These are phyloP conservation scores for Steatocranus sp. DNA, from an alignment of 2,797 vertebrate genomes.

Conservation along the genomic window DNA sequence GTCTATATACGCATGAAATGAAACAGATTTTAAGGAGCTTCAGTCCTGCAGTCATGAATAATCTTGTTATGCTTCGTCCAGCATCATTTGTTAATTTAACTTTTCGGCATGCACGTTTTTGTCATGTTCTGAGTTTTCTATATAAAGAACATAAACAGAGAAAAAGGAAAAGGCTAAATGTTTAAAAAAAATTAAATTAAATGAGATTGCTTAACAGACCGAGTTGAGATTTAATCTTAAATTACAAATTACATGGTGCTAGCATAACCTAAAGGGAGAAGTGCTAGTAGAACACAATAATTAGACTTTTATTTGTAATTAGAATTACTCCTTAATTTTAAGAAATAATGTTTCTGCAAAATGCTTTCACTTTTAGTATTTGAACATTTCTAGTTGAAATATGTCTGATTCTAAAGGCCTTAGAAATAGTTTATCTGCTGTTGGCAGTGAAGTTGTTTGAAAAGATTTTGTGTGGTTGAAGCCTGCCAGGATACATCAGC, in stretches of 20 bases:
- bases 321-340: neutral
- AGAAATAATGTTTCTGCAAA: neutral
- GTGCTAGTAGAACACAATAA: neutral
- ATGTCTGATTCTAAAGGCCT: neutral
- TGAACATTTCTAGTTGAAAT: neutral
- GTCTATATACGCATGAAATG: neutral
- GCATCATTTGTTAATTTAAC: neutral
- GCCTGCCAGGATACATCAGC: neutral
- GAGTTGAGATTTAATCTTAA: neutral
- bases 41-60: neutral
- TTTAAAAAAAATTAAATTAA: neutral
- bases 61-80: neutral
- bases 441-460: neutral
- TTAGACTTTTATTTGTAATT: neutral
- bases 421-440: neutral
- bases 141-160: neutral
- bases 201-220: neutral
- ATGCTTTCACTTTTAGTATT: neutral
- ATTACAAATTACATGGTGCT: neutral
- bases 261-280: neutral
- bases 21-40: neutral
- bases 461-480: neutral
- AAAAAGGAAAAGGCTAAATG: neutral
- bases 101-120: neutral
- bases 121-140: neutral